Conservation (phyloP, 2,113 vertebrate species). For the Chaetodon auriga region DNA sequence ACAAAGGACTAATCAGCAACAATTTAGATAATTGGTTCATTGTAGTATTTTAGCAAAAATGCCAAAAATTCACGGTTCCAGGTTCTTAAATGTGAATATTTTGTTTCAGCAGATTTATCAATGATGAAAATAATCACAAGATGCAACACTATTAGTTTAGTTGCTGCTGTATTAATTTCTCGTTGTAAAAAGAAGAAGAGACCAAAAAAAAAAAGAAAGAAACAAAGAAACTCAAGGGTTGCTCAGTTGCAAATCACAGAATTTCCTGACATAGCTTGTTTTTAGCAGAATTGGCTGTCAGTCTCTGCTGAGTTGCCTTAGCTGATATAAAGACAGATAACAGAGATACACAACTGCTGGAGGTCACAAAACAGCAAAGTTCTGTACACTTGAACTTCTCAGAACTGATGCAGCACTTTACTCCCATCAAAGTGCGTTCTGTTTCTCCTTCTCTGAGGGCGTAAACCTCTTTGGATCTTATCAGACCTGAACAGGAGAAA, state of each 20-base stretch:
- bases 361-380: constrained; percentile 30
- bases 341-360: constrained; percentile 4
- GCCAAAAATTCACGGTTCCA: too few species aligned
- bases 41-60: too few species aligned
- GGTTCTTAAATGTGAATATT: too few species aligned
- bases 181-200: neutral
- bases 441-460: neutral
- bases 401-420: constrained; percentile 23
- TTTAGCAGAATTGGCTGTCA: constrained; percentile 32
- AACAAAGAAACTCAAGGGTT: neutral
- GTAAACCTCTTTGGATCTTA: neutral
- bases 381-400: constrained; percentile 12
- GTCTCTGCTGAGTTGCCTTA: constrained; percentile 29
- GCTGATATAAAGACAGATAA: constrained; percentile 45
- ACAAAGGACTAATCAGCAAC: too few species aligned
- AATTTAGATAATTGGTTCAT: too few species aligned
- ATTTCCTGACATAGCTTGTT: constrained; percentile 25
- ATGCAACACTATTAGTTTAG: neutral
- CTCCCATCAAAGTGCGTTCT: neutral
- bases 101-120: neutral
- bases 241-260: constrained; percentile 21
- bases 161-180: neutral
- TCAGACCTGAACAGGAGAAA: neutral
- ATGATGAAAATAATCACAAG: neutral
- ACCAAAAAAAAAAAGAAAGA: neutral